Evolutionary conservation across 2,797 vertebrate species (phyloP).

Genomic region (Babyrousa celebensis): DNA sequence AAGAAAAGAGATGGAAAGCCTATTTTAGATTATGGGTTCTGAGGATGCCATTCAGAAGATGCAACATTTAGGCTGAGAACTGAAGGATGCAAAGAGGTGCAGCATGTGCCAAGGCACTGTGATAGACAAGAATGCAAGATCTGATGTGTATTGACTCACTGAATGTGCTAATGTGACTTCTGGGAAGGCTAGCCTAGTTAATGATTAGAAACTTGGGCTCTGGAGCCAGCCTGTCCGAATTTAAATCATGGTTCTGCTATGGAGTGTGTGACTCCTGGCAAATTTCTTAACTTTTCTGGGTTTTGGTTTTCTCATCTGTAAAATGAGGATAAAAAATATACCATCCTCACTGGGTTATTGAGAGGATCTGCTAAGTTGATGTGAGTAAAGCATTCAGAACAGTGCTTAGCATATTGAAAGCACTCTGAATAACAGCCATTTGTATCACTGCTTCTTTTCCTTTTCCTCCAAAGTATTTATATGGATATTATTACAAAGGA

Average conservation of each 20-base stretch:
- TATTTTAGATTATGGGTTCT: neutral
- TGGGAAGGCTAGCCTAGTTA: neutral
- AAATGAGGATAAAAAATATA: neutral
- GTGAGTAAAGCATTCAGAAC: neutral
- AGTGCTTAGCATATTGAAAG: neutral
- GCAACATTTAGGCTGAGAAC: neutral
- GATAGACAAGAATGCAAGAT: neutral
- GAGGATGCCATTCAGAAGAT: neutral
- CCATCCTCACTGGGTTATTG: neutral
- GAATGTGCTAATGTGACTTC: neutral
- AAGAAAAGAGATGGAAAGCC: neutral
- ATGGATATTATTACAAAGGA: neutral
- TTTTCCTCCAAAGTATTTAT: neutral
- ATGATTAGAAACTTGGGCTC: neutral
- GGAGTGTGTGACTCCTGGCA: neutral
- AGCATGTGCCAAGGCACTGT: neutral
- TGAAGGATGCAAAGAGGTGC: neutral
- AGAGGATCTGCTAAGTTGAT: neutral
- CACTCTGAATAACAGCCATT: neutral
- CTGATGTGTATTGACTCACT: neutral
- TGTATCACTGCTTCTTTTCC: neutral
- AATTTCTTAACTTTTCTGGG: constrained; percentile 5
- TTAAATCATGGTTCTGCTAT: constrained; percentile 9
- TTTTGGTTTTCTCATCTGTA: constrained; percentile 32
- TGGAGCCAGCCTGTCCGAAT: neutral